Base-by-base conservation (phyloP, 2,888 invertebrate species). In the Schrankia costaestrigalis region DNA sequence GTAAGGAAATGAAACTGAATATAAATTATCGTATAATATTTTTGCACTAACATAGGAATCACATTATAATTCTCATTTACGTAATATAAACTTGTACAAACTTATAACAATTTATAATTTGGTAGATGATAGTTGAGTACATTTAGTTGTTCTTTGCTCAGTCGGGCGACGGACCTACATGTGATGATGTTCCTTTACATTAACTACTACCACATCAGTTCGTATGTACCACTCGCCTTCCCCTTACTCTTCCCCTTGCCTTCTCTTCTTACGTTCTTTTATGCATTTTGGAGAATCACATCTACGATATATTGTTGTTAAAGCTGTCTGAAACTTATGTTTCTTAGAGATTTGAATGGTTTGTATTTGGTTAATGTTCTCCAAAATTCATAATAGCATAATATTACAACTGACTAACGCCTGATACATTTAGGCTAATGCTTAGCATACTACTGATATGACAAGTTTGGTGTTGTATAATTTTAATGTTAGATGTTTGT, bases 401-500 rank as follows among this genome's bases (percentile, higher is more conserved):
- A 30, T 27, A 32, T 27, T 30, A 33, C 23, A 14, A 26, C 39
- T 27, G 38, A 34, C 25, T 38, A 39, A 31, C 26, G 35, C 32
- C n/a, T 27, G 25, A 37, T 25, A 49, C 22, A 22, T 22, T 22
- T 22, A 2, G 3, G 1, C 22, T 22, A 26, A 54, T 56, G 60
- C 54, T 54, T 61, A 57, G 51, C 40, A 35, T 56, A 63, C 48
- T 63, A 68, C 59, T 66, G 56, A 62, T 46, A 43, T 57, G 52
- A 44, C 49, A 51, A 59, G 54, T 58, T 64, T 55, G 56, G 63
- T 72, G 71, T 77, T 78, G 70, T 75, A 71, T 72, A 63, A 72
- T 76, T 77, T 71, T 56, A 50, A 67, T 64, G 44, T 63, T 63
- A 63, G 55, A 35, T 59, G 49, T 59, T 64, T 58, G 57, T 64